Conservation (phyloP, 2,797 vertebrate genomes). For the Arctocebus calabarensis region DNA sequence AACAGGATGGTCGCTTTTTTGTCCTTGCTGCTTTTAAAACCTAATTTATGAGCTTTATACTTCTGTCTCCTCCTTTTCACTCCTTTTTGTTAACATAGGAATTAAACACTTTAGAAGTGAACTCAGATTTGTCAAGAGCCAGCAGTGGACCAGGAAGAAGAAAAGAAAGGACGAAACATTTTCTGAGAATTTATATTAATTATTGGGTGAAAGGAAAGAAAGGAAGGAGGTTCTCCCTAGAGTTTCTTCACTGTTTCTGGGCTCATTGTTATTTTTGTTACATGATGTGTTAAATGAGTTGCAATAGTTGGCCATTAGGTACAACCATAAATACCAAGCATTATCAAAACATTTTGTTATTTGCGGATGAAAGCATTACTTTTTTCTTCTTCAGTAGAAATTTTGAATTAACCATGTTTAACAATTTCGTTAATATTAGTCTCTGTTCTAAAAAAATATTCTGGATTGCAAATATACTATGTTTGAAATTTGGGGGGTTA, state of each 20-base stretch:
- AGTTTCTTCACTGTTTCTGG: not conserved
- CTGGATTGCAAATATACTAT: not conserved
- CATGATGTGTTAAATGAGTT: not conserved
- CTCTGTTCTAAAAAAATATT: not conserved
- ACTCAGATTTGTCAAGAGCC: not conserved
- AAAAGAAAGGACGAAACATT: not conserved
- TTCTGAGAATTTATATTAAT: conserved; percentile 13
- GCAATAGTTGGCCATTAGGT: not conserved
- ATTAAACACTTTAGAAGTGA: conserved; percentile 42
- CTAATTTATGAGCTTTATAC: not conserved
- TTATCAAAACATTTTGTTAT: not conserved
- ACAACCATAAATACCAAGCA: not conserved
- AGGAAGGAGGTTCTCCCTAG: not conserved
- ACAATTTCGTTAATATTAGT: not conserved
- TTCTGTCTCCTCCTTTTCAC: not conserved
- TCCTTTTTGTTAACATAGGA: not conserved
- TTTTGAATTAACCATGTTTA: conserved; percentile 15
- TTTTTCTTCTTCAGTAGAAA: not conserved
- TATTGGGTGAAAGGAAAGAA: not conserved
- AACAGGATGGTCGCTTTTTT: not conserved
- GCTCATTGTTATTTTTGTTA: not conserved
- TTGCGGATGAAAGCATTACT: not conserved
- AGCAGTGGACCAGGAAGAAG: not conserved
- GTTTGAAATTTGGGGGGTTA: not conserved
- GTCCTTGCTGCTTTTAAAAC: conserved; percentile 32